phyloP scores from a whole-genome alignment of 2,888 invertebrate genomes.

The Meiosimyza decipiens region DNA sequence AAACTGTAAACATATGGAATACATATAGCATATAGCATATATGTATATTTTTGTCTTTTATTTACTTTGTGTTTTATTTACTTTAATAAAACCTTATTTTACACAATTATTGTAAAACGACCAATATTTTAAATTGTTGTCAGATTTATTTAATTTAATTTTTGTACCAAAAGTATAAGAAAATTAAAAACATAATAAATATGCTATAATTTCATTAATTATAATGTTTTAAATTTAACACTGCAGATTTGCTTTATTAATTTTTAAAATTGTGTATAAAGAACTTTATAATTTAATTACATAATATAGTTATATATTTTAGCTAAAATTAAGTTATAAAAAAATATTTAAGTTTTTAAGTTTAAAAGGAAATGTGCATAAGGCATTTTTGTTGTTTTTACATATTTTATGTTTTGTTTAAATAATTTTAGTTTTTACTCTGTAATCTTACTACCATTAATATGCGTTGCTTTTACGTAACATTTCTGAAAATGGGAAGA shows the following conservation, averaged over 20 bases:
- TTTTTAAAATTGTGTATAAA: not conserved
- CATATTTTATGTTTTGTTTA: conserved; percentile 22
- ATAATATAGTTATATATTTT: conserved; percentile 29
- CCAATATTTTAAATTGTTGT: conserved; percentile 23
- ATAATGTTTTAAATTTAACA: too few species aligned
- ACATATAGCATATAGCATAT: too few species aligned
- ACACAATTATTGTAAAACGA: conserved; percentile 18
- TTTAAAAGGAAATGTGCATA: conserved; percentile 1
- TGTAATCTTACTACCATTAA: not conserved
- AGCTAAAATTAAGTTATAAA: conserved; percentile 17
- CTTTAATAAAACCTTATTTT: conserved; percentile 23
- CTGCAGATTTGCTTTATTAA: conserved; percentile 7
- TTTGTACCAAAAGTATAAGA: conserved; percentile 29
- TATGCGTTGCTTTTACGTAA: conserved; percentile 1
- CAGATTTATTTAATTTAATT: conserved; percentile 20
- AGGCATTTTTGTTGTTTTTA: conserved; percentile 11
- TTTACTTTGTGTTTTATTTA: conserved; percentile 8
- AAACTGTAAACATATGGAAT: too few species aligned
- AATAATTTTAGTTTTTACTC: not conserved
- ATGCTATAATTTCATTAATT: not conserved
- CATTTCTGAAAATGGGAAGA: not conserved
- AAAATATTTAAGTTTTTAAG: conserved; percentile 15
- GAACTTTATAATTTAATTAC: conserved; percentile 29
- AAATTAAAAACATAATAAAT: conserved; percentile 3
- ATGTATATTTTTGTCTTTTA: not conserved